Base-by-base conservation (phyloP, 1,140 invertebrate species). In the Platyura marginata region DNA sequence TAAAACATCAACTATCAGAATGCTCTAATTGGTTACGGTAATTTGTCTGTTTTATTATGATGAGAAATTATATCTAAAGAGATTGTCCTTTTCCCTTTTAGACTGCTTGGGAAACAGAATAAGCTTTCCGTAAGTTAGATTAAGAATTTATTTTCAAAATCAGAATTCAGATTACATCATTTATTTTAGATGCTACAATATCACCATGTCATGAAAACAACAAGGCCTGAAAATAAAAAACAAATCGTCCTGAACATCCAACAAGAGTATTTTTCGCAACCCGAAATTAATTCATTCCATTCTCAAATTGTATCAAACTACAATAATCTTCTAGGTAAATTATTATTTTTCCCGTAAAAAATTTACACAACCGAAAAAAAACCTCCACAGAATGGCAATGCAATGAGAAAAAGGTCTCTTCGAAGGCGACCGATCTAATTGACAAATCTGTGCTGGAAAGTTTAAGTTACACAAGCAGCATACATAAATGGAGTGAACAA, bases 141-240 rank as follows among this genome's bases (percentile, higher is more conserved):
- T 33, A 15, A 19, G 6, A 3, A 19, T 44, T 44, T 39, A 18
- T n/a, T 47, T 16, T 40, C 46, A 35, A 13, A 29, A 29, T 13
- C 6, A 29, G 6, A 33, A 36, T 29, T 21, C 41, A n/a, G n/a
- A 36, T 35, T 39, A 21, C 40, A 40, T 34, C 22, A 48, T n/a
- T n/a, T n/a, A n/a, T n/a, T n/a, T 4, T 42, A 69, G 56, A 61
- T 71, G 11, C 60, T 65, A 40, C 69, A 72, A 50, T 71, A 64
- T 45, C 62, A 69, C 46, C 61, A 67, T 5, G 53, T 58, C 32
- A 56, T 61, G 42, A 58, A 61, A 49, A 1, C 59, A 64, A 54
- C 52, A 15, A 49, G 48, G 48, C 61, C 59, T 20, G 41, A 58
- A n/a, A 61, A 65, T 16, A 48, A 50, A 1, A 40, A 63, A 38